Percentiles rank a stretch among this genome's conserved stretches.
These are phyloP conservation scores for Tapirus indicus DNA, from an alignment of 2,797 vertebrate species.

Conservation along the genomic window DNA sequence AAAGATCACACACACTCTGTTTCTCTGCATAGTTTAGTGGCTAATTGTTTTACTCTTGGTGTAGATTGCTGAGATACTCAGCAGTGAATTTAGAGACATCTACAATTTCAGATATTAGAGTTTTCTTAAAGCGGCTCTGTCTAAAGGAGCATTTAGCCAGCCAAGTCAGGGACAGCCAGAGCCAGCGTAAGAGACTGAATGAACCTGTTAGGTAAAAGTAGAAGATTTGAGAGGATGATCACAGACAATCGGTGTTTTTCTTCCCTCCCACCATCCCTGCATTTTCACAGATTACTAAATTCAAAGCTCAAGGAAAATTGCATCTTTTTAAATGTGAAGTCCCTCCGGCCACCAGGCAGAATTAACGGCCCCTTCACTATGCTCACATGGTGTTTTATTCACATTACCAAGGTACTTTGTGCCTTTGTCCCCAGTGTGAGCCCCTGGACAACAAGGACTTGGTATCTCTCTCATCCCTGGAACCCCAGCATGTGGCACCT, in stretches of 20 bases:
- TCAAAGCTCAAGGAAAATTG: neutral
- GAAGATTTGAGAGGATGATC: neutral
- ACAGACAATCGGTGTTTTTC: neutral
- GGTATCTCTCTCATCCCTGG: neutral
- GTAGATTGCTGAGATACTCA: neutral
- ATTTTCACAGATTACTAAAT: neutral
- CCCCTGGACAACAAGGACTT: neutral
- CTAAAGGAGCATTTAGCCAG: neutral
- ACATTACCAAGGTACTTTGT: neutral
- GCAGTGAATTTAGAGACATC: neutral
- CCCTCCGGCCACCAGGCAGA: neutral
- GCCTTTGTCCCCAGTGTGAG: neutral
- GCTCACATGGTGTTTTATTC: neutral
- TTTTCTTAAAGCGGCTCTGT: neutral
- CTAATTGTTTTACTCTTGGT: neutral
- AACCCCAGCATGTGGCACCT: neutral
- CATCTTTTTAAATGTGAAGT: neutral
- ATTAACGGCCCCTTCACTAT: neutral
- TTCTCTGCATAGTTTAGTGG: constrained; percentile 11
- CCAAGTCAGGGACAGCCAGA: neutral
- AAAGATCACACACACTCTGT: neutral
- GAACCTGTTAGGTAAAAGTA: neutral
- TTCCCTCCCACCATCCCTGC: neutral
- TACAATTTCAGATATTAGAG: neutral
- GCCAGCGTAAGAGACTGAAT: neutral